Base-by-base conservation (phyloP, 1,140 invertebrate species). In the Lanistes nyassanus region DNA sequence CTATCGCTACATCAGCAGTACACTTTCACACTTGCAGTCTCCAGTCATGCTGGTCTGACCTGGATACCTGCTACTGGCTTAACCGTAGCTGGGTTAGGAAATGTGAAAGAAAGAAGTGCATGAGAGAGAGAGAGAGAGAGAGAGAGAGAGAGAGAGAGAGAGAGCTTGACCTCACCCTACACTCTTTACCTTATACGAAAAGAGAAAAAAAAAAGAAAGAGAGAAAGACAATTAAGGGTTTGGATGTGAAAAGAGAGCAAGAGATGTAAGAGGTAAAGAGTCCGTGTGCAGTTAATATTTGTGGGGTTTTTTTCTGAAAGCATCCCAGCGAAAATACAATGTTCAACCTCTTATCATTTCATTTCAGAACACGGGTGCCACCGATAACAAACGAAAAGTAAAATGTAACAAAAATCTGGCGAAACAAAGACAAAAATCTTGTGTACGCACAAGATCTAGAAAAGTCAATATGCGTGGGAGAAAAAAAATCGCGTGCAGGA, bases 51-150 rank as follows among this genome's bases (percentile, higher is more conserved):
- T 16, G n/a, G 13, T 16, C n/a, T n/a, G 53, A 13, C 53, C n/a
- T 55, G 53, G 53, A 55, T 16, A 16, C n/a, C 13, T n/a, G 53
- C 53, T 55, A 13, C n/a, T 55, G 53, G n/a, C 13, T 55, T 13
- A 16, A n/a, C n/a, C 13, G 13, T 55, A 55, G 13, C n/a, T n/a
- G 13, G 53, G 13, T n/a, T 55, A 55, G 13, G n/a, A 55, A 16
- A 55, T n/a, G 53, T 55, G 53, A 55, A n/a, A 55, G n/a, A n/a
- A n/a, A n/a, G n/a, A n/a, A n/a, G n/a, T n/a, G n/a, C n/a, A n/a
- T n/a, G n/a, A n/a, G n/a, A 55, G 53, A n/a, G n/a, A 55, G 53
- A 55, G 53, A 55, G n/a, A n/a, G n/a, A 55, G 53, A 55, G n/a
- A n/a, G 53, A 55, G 53, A n/a, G n/a, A n/a, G 53, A 55, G 53